Percentiles rank a stretch among this genome's conserved stretches.
These are phyloP conservation scores for Philonicus albiceps DNA, from an alignment of 2,888 invertebrate genomes.

Conservation along the genomic window DNA sequence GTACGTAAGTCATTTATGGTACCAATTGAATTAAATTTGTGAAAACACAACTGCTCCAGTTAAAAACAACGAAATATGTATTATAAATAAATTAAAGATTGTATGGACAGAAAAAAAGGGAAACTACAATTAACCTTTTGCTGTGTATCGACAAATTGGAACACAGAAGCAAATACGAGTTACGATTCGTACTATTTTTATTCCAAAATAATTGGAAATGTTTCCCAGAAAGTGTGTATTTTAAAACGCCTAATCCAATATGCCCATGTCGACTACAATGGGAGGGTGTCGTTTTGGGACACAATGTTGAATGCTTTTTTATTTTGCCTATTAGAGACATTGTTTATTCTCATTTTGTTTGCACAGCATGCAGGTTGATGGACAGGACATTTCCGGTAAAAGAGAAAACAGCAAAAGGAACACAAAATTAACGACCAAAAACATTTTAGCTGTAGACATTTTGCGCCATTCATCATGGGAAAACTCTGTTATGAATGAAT, in stretches of 20 bases:
- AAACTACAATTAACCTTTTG: background rate
- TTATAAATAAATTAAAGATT: background rate
- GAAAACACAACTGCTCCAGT: background rate
- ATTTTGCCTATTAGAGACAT: constrained; percentile 3
- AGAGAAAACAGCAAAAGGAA: background rate
- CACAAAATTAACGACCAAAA: constrained; percentile 11
- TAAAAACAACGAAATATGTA: background rate
- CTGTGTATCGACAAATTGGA: background rate
- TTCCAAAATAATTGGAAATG: background rate
- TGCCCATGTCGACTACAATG: background rate
- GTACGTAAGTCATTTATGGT: background rate
- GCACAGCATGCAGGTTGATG: background rate
- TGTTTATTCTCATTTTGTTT: background rate
- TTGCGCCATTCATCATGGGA: background rate
- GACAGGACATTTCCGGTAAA: background rate
- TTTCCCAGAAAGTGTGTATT: background rate
- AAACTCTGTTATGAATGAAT: constrained; percentile 8
- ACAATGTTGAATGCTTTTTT: background rate
- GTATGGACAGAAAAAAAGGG: background rate
- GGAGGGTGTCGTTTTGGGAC: background rate
- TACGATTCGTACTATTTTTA: background rate
- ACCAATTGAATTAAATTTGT: background rate
- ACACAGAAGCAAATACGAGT: background rate
- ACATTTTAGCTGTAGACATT: background rate
- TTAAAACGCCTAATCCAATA: background rate